Base-by-base conservation (phyloP, 1,140 invertebrate genomes). In the Drosophila subpulchrella region DNA sequence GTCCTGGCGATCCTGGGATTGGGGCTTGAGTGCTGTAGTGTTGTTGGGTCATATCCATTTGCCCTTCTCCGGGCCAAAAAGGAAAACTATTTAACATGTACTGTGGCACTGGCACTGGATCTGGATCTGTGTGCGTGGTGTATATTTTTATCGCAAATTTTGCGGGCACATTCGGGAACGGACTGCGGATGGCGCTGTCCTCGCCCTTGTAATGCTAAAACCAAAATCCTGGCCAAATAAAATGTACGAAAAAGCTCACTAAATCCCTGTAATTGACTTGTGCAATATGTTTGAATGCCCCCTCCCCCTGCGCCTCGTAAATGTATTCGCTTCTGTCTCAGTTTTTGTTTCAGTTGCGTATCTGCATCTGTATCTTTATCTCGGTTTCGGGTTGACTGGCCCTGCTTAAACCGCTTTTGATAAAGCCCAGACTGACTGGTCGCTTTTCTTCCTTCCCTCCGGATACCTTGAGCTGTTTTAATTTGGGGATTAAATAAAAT, bases 211-310 rank as follows among this genome's bases (percentile, higher is more conserved):
- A 63, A 55, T 44, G 39, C 32, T 60, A 80, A 80, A 78, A 81
- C 82, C 71, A 55, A 85, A 85, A 84, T 76, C 74, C 80, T 53
- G 56, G 30, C 68, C 38, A 85, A 81, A 85, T 86, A 85, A 85
- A 85, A 85, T 86, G 74, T 81, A 78, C 68, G 27, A 78, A 75
- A 73, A 73, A 73, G 48, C 55, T 44, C 34, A 61, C 56, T 53
- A 61, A 73, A 85, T 85, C 82, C 82, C 82, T 68, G 82, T 85
- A 85, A 85, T 85, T 85, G 82, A 85, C 82, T 85, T 81, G 63
- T 85, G 74, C 81, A 85, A 85, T 85, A 85, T 78, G 77, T 74
- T 67, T 30, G 55, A 53, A 71, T 32, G 24, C 47, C 24, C 34
- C 32, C 32, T 53, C 15, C 24, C 27, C 27, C 3, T 2, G 27